Percentiles rank a stretch among this genome's conserved stretches.
Evolutionary conservation across 2,888 invertebrate genomes (phyloP).

Genomic region (Byasa hedistus): DNA sequence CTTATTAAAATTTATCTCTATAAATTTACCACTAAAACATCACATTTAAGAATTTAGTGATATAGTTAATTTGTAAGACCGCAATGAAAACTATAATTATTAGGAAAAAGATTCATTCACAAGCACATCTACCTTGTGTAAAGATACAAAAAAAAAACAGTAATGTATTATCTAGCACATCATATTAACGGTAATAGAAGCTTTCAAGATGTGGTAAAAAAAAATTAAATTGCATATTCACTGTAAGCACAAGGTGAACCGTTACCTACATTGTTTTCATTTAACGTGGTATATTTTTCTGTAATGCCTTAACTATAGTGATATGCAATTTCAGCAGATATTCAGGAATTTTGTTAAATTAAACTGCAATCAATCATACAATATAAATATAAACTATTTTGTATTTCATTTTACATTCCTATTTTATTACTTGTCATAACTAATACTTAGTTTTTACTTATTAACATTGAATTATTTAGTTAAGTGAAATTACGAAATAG

Average conservation of each 20-base stretch:
- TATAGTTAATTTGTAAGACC: not conserved
- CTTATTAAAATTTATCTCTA: not conserved
- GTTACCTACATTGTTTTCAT: not conserved
- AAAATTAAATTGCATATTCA: not conserved
- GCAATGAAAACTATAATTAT: not conserved
- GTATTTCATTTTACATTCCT: constrained; percentile 27
- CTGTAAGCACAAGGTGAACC: constrained; percentile 7
- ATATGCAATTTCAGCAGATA: constrained; percentile 11
- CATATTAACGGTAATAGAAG: not conserved
- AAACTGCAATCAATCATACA: constrained; percentile 12
- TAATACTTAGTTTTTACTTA: not conserved
- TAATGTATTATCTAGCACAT: not conserved
- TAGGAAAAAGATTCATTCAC: not conserved
- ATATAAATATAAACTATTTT: constrained; percentile 18
- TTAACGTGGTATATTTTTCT: constrained; percentile 3
- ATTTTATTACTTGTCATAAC: constrained; percentile 25
- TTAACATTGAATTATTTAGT: constrained; percentile 9
- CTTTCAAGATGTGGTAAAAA: not conserved
- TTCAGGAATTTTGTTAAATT: constrained; percentile 8
- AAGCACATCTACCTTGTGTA: not conserved
- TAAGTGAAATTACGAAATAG: constrained; percentile 6
- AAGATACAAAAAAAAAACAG: not conserved
- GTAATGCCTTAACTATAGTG: not conserved
- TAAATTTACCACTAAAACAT: not conserved
- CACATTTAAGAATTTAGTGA: not conserved